Conservation (phyloP, 1,140 invertebrate species). For the Ruditapes philippinarum region DNA sequence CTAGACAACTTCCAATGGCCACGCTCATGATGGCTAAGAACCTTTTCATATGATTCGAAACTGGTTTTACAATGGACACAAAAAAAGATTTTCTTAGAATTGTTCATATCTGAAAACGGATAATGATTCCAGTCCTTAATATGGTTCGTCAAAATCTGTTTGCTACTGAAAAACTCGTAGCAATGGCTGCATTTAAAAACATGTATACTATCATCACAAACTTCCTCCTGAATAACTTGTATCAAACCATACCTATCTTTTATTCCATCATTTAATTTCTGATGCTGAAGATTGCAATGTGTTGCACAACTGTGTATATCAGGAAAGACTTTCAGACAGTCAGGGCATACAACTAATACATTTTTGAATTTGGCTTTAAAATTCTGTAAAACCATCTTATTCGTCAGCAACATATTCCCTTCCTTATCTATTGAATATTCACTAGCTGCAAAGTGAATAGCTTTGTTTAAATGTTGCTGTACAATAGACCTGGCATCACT, state of each 20-base stretch:
- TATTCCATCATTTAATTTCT: neutral
- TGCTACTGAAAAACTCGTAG: neutral
- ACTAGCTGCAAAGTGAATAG: conserved; percentile 3
- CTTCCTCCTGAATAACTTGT: neutral
- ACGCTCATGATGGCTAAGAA: neutral
- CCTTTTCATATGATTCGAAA: neutral
- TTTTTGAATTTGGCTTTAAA: conserved; percentile 17
- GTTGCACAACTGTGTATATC: neutral
- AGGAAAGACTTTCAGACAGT: neutral
- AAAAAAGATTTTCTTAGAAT: neutral
- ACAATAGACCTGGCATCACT: neutral
- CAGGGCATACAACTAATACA: neutral
- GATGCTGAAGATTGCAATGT: neutral
- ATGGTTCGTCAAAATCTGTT: neutral
- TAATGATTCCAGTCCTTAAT: neutral
- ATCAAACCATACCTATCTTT: neutral
- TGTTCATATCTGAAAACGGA: neutral
- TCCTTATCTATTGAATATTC: neutral
- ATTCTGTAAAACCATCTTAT: neutral
- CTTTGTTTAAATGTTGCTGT: neutral
- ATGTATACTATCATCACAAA: neutral
- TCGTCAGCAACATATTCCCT: neutral
- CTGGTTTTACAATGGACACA: conserved; percentile 3
- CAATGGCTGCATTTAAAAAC: neutral
- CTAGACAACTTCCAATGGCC: neutral